These are phyloP conservation scores for Stenopsyche tienmushanensis DNA, from an alignment of 1,140 invertebrate genomes.

Conservation along the genomic window DNA sequence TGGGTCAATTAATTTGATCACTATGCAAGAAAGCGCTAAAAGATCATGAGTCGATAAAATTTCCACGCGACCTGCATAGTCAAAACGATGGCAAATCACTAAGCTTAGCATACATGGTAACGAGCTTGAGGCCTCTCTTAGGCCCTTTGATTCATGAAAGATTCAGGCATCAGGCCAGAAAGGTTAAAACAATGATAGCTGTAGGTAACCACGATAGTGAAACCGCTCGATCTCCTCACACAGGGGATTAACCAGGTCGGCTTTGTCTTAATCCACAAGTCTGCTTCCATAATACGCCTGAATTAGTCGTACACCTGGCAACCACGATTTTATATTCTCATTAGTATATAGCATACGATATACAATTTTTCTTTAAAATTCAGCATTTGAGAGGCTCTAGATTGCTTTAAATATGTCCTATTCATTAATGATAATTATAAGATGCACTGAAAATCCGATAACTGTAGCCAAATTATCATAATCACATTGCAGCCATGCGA, in stretches of 20 bases:
- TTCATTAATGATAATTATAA: no score
- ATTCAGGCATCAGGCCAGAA: background rate
- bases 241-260: background rate
- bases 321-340: conserved; percentile 8
- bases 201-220: background rate
- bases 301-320: conserved; percentile 5
- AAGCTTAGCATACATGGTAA: background rate
- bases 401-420: no score
- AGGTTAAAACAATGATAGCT: background rate
- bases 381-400: no score
- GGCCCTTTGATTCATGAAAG: background rate
- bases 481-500: no score
- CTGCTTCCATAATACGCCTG: background rate
- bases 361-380: no score
- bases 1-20: no score
- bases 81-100: background rate
- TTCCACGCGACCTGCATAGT: background rate
- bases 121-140: background rate
- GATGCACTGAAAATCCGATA: no score
- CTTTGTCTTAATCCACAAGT: background rate
- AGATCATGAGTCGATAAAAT: no score
- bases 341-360: background rate
- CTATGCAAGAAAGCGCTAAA: no score
- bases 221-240: background rate
- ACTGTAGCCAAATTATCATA: no score